Conservation (phyloP, 2,888 invertebrate genomes). For the Drosophila stalkeri region DNA sequence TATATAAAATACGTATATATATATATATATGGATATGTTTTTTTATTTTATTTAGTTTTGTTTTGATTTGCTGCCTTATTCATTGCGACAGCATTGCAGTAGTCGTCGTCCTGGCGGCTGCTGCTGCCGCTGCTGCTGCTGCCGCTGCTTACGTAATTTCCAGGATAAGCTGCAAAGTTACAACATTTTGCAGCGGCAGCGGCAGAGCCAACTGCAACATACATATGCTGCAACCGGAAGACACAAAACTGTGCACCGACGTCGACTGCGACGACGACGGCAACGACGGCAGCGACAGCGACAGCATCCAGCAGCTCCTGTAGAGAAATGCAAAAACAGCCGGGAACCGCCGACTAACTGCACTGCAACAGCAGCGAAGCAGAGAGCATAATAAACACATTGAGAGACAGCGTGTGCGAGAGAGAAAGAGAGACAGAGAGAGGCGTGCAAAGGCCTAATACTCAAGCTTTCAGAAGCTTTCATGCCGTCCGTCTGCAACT, state of each 20-base stretch:
- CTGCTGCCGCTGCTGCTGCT: conserved; percentile 29
- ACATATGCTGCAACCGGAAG: conserved; percentile 65
- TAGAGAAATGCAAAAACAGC: conserved; percentile 50
- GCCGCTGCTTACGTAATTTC: conserved; percentile 74
- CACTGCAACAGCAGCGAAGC: conserved; percentile 27
- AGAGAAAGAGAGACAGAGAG: not conserved
- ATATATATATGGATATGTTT: conserved; percentile 1
- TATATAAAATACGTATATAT: not conserved
- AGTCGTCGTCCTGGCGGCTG: conserved; percentile 67
- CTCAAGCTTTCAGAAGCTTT: conserved; percentile 40
- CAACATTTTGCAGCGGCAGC: conserved; percentile 67
- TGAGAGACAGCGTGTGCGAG: not conserved
- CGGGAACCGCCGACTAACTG: conserved; percentile 41
- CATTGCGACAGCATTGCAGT: conserved; percentile 81
- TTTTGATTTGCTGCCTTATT: conserved; percentile 82
- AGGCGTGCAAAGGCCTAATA: not conserved
- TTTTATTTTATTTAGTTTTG: conserved; percentile 78
- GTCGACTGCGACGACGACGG: conserved; percentile 8
- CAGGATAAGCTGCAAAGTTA: conserved; percentile 81
- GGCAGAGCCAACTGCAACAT: conserved; percentile 55
- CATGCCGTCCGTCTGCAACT: conserved; percentile 34
- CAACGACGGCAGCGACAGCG: conserved; percentile 44
- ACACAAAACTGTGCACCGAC: conserved; percentile 55
- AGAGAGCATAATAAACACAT: conserved; percentile 15
- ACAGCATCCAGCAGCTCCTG: conserved; percentile 70